Evolutionary conservation across 2,888 invertebrate genomes (phyloP), one percentile per base, ranked within the genome.

Genomic region (Sipha maydis): DNA sequence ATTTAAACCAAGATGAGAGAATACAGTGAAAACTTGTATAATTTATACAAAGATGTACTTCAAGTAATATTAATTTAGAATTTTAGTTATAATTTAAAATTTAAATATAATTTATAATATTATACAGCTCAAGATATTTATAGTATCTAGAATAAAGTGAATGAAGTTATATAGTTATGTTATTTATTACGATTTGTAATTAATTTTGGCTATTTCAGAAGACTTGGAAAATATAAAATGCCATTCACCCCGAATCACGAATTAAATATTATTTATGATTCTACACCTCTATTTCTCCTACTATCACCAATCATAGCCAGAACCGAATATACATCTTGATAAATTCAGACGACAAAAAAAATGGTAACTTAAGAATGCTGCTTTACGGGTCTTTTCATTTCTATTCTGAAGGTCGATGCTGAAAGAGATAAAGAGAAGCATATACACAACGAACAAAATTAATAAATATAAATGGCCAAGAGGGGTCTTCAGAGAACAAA

Each of bases 311-410:
- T 54, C 85, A 31, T 31, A 17, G 28, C 78, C n/a, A n/a, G 48
- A n/a, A 82, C 41, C 75, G 28, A 61, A 41, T 67, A 21, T n/a
- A 41, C 61, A 67, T 82, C 75, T 75, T 34, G 80, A 73, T 82
- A 31, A 54, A 41, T 80, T 17, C 88, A 75, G 82, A 88, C 56
- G 61, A 80, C n/a, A 73, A 80, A 80, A 84, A 85, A 77, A 85
- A 77, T 69, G 48, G 48, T 85, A 88, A 88, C 75, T 76, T 67
- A 82, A 88, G 82, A 88, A 88, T 82, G 82, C 67, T 48, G 82
- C 67, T 75, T 73, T 82, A 88, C 88, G 88, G 82, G 82, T 88
- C 88, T 82, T 82, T 88, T 88, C 31, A 88, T 82, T 80, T 9
- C 61, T n/a, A 56, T 61, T 41, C 41, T 73, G 80, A 88, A 80